Percentiles rank a stretch among this genome's conserved stretches.
These are phyloP conservation scores for Porites divaricata DNA, from an alignment of 92 coral and sea anemone species.

Conservation along the genomic window DNA sequence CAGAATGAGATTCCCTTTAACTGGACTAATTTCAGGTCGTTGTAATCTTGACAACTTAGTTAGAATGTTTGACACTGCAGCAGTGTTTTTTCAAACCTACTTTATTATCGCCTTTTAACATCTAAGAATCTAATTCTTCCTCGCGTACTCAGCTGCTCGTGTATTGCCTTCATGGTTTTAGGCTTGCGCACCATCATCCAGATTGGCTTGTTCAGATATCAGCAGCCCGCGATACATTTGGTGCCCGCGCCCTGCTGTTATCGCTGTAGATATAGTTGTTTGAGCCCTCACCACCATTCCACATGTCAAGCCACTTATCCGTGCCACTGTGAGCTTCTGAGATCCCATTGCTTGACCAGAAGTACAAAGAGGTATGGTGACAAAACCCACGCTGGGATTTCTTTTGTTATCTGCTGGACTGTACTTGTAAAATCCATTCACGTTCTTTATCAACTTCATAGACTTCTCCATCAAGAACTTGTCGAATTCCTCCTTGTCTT, in stretches of 20 bases:
- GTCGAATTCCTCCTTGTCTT: slow-evolving; percentile 29
- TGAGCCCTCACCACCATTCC: slow-evolving; percentile 31
- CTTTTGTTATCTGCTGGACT: slow-evolving; percentile 56
- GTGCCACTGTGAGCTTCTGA: slow-evolving; percentile 47
- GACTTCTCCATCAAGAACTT: slow-evolving; percentile 37
- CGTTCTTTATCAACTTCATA: slow-evolving; percentile 4
- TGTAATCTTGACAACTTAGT: no score
- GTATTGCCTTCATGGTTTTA: no score
- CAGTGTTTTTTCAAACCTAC: no score
- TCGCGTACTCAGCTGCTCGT: no score
- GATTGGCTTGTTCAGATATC: no score
- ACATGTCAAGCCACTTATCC: slow-evolving; percentile 69
- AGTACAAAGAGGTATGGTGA: slow-evolving; percentile 50
- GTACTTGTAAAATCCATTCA: slow-evolving; percentile 71
- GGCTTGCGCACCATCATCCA: no score
- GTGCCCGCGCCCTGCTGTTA: slow-evolving; percentile 55
- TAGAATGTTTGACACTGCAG: no score
- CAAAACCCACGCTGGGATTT: slow-evolving; percentile 54
- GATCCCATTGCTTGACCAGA: slow-evolving; percentile 23
- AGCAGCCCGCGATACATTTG: no score
- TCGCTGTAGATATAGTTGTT: slow-evolving; percentile 66
- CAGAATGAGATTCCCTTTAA: no score
- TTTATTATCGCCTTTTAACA: no score
- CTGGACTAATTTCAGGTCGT: no score
- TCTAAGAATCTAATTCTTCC: no score